These are phyloP conservation scores for Hydriomena furcata DNA, from an alignment of 2,888 invertebrate genomes.

Conservation along the genomic window DNA sequence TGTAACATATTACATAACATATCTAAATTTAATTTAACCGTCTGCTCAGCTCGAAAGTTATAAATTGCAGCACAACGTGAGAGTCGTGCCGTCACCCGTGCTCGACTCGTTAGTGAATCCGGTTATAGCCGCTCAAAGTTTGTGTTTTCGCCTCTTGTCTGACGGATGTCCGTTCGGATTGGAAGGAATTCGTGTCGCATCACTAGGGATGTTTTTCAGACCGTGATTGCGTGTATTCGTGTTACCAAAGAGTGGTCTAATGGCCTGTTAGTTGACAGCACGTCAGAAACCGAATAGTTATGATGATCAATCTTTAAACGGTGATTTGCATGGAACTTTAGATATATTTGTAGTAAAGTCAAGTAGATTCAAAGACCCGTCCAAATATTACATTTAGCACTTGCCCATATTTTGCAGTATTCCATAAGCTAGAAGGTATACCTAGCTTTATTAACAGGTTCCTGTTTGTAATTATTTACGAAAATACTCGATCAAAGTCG, in stretches of 20 bases:
- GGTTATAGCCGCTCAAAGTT: slow-evolving; percentile 71
- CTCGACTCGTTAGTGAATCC: slow-evolving; percentile 74
- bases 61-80: slow-evolving; percentile 42
- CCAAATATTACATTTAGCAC: too few species aligned
- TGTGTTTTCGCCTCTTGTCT: slow-evolving; percentile 62
- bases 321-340: too few species aligned
- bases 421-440: too few species aligned
- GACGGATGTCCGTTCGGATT: slow-evolving; percentile 54
- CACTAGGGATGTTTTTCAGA: slow-evolving; percentile 8
- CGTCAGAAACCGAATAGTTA: too few species aligned
- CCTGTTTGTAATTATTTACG: slow-evolving; percentile 17
- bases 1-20: not conserved
- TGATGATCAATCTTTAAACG: too few species aligned
- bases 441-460: too few species aligned
- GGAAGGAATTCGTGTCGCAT: slow-evolving; percentile 3
- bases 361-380: too few species aligned
- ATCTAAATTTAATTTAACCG: slow-evolving; percentile 25
- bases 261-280: too few species aligned
- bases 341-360: too few species aligned
- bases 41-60: slow-evolving; percentile 29
- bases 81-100: slow-evolving; percentile 47
- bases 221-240: slow-evolving; percentile 9
- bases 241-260: not conserved
- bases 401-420: too few species aligned
- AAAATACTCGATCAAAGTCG: slow-evolving; percentile 34